A percentile compares a stretch with the other conserved stretches of the same genome.
phyloP scores from a whole-genome alignment of 2,797 vertebrate genomes.

The Poeciliopsis presidionis region DNA sequence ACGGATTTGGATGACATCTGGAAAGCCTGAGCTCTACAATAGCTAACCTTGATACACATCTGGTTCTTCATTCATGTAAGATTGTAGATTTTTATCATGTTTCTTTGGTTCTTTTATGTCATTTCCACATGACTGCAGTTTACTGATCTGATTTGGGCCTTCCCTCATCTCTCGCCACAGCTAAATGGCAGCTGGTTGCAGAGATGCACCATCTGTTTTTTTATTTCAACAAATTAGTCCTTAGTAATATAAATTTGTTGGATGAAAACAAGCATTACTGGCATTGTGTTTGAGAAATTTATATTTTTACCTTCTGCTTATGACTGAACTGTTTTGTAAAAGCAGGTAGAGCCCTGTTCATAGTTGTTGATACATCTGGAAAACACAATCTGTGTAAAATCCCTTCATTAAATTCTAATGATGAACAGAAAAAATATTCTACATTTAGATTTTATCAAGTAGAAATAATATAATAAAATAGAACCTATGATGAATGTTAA shows the following conservation, averaged over 20 bases:
- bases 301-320: background rate
- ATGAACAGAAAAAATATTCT: background rate
- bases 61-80: background rate
- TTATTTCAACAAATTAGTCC: background rate
- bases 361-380: background rate
- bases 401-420: background rate
- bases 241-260: background rate
- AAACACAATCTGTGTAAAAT: background rate
- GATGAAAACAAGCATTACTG: background rate
- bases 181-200: background rate
- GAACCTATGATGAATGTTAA: background rate
- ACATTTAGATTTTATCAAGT: background rate
- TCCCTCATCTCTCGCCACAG: background rate
- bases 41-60: background rate
- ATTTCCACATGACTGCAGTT: slow-evolving; percentile 1
- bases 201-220: slow-evolving; percentile 7
- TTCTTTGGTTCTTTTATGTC: background rate
- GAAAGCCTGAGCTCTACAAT: background rate
- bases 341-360: background rate
- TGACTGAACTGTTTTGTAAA: background rate
- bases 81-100: background rate
- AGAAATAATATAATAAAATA: too few species aligned
- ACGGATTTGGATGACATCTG: background rate
- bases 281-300: background rate
- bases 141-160: background rate